Evolutionary conservation across 1,140 invertebrate species (phyloP).

Genomic region (Cydia amplana): DNA sequence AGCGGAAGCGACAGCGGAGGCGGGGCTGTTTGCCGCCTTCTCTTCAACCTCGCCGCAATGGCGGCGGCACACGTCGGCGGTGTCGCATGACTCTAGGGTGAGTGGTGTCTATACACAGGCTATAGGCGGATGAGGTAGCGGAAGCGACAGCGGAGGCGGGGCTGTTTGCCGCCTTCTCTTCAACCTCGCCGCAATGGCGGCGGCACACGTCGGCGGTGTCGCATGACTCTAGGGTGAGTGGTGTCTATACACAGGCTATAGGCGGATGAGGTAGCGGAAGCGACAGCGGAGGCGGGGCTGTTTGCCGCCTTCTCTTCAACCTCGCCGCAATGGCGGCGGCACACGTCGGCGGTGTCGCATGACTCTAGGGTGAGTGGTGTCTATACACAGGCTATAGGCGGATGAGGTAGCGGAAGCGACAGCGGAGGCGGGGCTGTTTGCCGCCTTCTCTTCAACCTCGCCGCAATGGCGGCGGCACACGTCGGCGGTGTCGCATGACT

Average conservation of each 20-base stretch:
- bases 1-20: slow-evolving; percentile 88
- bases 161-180: slow-evolving; percentile 94
- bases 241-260: too few species aligned
- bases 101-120: slow-evolving; percentile 53
- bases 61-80: slow-evolving; percentile 66
- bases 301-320: slow-evolving; percentile 96
- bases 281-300: slow-evolving; percentile 89
- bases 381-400: too few species aligned
- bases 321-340: slow-evolving; percentile 92
- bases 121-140: slow-evolving; percentile 89
- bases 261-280: too few species aligned
- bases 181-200: slow-evolving; percentile 96
- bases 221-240: too few species aligned
- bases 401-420: too few species aligned
- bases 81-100: slow-evolving; percentile 65
- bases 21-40: slow-evolving; percentile 92
- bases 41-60: slow-evolving; percentile 98
- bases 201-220: slow-evolving; percentile 54
- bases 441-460: slow-evolving; percentile 96
- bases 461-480: slow-evolving; percentile 88
- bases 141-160: slow-evolving; percentile 92
- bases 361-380: too few species aligned
- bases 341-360: slow-evolving; percentile 54
- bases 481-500: slow-evolving; percentile 61
- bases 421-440: slow-evolving; percentile 87